These are phyloP conservation scores for Piscicola geometra DNA, from an alignment of 2,888 invertebrate species.

Conservation along the genomic window DNA sequence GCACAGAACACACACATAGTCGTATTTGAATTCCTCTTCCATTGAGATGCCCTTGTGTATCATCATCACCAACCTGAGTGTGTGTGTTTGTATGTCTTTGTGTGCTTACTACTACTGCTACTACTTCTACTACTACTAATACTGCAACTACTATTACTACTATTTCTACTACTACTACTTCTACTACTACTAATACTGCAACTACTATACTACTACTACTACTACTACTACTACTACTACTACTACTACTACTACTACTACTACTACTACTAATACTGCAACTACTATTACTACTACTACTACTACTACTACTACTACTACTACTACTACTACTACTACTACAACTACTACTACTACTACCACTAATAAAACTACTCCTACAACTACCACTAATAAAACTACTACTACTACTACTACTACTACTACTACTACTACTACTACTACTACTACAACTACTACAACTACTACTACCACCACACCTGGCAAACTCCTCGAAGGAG, in stretches of 20 bases:
- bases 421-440: background rate
- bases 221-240: background rate
- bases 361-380: too few species aligned
- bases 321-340: background rate
- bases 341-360: too few species aligned
- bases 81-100: background rate
- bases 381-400: too few species aligned
- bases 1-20: slow-evolving; percentile 61
- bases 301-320: background rate
- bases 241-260: too few species aligned
- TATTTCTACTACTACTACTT: background rate
- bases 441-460: background rate
- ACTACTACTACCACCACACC: slow-evolving; percentile 41
- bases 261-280: too few species aligned
- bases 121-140: background rate
- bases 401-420: background rate
- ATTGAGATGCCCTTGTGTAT: slow-evolving; percentile 63
- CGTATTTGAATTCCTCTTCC: slow-evolving; percentile 63
- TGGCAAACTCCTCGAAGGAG: slow-evolving; percentile 74
- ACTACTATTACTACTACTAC: too few species aligned
- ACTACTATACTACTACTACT: background rate
- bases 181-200: background rate
- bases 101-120: background rate
- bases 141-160: background rate
- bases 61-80: slow-evolving; percentile 60